A percentile compares a stretch with the other conserved stretches of the same genome.
Evolutionary conservation across 2,797 vertebrate species (phyloP).

Genomic region (Carduelis carduelis): DNA sequence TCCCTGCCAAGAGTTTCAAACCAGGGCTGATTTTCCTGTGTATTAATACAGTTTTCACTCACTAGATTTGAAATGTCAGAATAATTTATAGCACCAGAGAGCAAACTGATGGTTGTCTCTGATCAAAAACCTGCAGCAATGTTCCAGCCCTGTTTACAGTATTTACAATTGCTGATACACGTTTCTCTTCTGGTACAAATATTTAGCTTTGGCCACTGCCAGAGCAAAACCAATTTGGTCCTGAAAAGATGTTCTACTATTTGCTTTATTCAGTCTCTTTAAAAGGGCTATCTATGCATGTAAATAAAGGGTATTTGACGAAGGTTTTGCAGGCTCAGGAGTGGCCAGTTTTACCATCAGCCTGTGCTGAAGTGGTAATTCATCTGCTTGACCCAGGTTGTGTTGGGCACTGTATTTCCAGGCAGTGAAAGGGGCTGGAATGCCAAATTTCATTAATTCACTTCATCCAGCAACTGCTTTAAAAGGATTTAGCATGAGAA

Average conservation of each 20-base stretch:
- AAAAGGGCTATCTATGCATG: not conserved
- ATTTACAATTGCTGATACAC: not conserved
- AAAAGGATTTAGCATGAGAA: conserved; percentile 53
- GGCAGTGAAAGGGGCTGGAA: not conserved
- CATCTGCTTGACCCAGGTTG: not conserved
- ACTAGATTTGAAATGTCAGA: conserved; percentile 3
- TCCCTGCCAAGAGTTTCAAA: not conserved
- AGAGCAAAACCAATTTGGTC: not conserved
- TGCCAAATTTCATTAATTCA: conserved; percentile 15
- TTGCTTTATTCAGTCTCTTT: not conserved
- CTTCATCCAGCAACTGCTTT: not conserved
- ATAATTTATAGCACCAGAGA: not conserved
- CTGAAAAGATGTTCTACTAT: not conserved
- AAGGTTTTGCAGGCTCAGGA: not conserved
- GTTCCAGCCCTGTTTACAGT: not conserved
- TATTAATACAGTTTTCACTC: not conserved
- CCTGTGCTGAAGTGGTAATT: not conserved
- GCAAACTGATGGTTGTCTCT: not conserved
- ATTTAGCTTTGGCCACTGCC: not conserved
- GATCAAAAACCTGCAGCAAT: not conserved
- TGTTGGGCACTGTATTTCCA: not conserved
- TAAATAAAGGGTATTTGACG: not conserved
- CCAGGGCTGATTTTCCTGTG: not conserved
- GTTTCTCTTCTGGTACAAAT: not conserved
- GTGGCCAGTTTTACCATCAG: not conserved